Conservation (phyloP, 2,888 invertebrate genomes). For the Adela reaumurella region DNA sequence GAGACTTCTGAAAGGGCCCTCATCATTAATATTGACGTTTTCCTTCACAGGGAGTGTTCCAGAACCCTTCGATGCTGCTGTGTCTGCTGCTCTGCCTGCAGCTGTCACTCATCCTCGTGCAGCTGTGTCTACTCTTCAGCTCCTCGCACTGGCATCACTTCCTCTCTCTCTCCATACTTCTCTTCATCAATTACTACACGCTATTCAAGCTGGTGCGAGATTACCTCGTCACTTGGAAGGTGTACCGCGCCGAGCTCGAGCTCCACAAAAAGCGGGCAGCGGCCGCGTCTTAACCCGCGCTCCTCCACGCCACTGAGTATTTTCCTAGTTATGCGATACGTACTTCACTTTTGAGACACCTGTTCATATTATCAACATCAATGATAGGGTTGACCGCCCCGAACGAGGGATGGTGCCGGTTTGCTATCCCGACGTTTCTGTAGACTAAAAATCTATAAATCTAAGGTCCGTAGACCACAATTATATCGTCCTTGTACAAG, state of each 20-base stretch:
- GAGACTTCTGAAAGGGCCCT: too few relatives aligned
- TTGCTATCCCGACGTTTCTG: too few relatives aligned
- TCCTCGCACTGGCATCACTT: constrained; percentile 91
- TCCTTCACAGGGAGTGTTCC: constrained; percentile 76
- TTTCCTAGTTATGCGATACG: not conserved
- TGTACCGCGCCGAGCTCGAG: constrained; percentile 70
- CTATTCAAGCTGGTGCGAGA: constrained; percentile 87
- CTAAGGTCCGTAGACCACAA: too few relatives aligned
- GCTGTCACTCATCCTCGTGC: constrained; percentile 65
- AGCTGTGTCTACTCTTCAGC: constrained; percentile 74
- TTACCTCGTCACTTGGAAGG: constrained; percentile 78
- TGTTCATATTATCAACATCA: too few relatives aligned
- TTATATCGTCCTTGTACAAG: too few relatives aligned
- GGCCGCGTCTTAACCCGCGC: not conserved
- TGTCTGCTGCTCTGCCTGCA: constrained; percentile 72
- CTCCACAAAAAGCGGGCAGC: constrained; percentile 50
- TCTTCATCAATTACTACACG: constrained; percentile 89
- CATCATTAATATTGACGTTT: too few relatives aligned
- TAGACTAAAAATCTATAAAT: too few relatives aligned
- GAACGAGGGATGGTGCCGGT: too few relatives aligned
- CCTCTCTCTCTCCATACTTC: constrained; percentile 76
- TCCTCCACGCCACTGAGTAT: not conserved
- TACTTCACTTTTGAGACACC: too few relatives aligned
- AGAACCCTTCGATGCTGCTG: constrained; percentile 76
- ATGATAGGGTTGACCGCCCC: too few relatives aligned